These are phyloP conservation scores for Tolmerus cingulatus DNA, from an alignment of 2,888 invertebrate species.

Conservation along the genomic window DNA sequence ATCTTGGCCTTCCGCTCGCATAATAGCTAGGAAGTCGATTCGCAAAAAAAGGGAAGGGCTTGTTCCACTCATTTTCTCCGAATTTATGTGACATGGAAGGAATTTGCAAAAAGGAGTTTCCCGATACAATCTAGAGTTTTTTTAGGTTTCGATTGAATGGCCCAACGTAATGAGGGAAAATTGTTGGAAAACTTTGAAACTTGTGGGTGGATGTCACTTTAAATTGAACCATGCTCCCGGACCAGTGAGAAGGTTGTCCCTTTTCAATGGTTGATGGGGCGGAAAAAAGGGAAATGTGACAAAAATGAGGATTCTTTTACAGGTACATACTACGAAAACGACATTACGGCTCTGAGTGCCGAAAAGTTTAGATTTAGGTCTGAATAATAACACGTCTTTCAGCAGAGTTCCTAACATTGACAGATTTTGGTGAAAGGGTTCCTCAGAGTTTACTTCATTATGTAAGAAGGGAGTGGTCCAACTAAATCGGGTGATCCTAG, in stretches of 20 bases:
- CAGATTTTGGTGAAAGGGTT: background rate
- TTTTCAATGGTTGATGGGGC: background rate
- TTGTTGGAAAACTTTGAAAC: background rate
- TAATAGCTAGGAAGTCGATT: constrained; percentile 11
- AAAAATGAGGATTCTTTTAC: background rate
- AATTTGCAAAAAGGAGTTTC: background rate
- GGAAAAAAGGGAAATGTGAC: background rate
- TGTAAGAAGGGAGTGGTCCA: background rate
- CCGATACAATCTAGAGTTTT: background rate
- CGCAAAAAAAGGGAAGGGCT: background rate
- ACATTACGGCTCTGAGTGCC: background rate
- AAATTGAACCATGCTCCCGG: background rate
- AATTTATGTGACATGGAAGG: background rate
- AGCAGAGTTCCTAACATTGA: background rate
- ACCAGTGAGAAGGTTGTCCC: background rate
- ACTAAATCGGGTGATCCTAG: background rate
- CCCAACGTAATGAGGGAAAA: background rate
- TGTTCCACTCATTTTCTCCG: background rate
- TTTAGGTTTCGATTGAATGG: background rate
- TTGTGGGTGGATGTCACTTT: background rate
- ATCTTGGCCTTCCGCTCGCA: constrained; percentile 1
- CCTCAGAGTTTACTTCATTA: too few relatives aligned
- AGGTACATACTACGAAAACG: background rate
- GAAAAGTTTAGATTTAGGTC: background rate
- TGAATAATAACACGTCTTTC: background rate